These are phyloP conservation scores for Anastatus disparis DNA, from an alignment of 1,140 invertebrate genomes.

Conservation along the genomic window DNA sequence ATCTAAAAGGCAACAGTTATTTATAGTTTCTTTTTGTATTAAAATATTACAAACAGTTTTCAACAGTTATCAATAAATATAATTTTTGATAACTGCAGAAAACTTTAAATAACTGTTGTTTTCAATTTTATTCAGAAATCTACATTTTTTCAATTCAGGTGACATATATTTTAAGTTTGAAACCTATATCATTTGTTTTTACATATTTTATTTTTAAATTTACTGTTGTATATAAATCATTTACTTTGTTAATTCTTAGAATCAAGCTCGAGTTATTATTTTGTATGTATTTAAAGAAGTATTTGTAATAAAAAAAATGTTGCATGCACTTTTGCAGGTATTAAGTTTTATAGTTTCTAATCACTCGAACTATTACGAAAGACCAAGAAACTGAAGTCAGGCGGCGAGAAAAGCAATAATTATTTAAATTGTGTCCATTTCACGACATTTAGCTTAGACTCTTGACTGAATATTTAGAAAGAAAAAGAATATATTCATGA, in stretches of 20 bases:
- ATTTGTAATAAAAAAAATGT: no score
- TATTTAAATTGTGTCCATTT: conserved; percentile 8
- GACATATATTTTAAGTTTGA: no score
- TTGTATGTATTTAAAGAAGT: neutral
- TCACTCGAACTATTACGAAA: conserved; percentile 20
- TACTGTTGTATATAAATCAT: neutral
- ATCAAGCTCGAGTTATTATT: neutral
- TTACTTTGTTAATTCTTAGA: neutral
- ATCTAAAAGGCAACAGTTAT: no score
- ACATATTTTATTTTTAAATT: neutral
- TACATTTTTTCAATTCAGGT: no score
- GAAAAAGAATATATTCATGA: conserved; percentile 47
- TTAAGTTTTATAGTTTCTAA: neutral
- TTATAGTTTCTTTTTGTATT: no score
- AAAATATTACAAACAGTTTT: no score
- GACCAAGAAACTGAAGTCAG: conserved; percentile 29
- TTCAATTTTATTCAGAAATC: no score
- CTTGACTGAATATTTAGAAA: conserved; percentile 27
- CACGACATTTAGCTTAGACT: neutral
- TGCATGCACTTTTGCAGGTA: neutral
- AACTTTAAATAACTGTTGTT: no score
- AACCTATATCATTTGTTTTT: conserved; percentile 16
- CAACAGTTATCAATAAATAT: no score
- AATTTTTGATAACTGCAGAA: no score
- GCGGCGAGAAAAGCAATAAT: conserved; percentile 12